Conservation (phyloP, 2,113 vertebrate genomes). For the Neofelis nebulosa region DNA sequence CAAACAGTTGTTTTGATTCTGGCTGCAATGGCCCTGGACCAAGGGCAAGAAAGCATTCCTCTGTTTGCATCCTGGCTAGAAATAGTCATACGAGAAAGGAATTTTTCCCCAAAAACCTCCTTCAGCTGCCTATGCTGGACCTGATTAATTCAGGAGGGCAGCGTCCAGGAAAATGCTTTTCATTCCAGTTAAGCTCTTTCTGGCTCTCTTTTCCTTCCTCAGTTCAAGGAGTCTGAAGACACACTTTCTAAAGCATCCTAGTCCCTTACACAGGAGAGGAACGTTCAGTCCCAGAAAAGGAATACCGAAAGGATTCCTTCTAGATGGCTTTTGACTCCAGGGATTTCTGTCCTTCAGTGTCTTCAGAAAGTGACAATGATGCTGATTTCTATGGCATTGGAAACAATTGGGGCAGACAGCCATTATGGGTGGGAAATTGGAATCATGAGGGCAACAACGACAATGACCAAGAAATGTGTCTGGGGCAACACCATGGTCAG, state of each 20-base stretch:
- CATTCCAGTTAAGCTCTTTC: conserved; percentile 70
- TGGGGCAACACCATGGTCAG: not conserved
- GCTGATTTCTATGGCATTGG: conserved; percentile 13
- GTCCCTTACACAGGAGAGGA: not conserved
- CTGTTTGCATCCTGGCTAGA: conserved; percentile 48
- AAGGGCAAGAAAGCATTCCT: conserved; percentile 35
- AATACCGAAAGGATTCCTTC: conserved; percentile 24
- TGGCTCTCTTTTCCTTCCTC: conserved; percentile 60
- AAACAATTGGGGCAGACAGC: not conserved
- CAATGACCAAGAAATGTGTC: not conserved
- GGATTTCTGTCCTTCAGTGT: conserved; percentile 25
- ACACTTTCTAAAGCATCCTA: conserved; percentile 46
- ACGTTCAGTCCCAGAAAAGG: not conserved
- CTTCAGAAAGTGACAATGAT: conserved; percentile 40
- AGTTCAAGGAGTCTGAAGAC: conserved; percentile 43
- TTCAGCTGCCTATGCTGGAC: conserved; percentile 60
- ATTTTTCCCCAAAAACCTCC: conserved; percentile 44
- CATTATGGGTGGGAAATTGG: conserved; percentile 18
- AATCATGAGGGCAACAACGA: not conserved
- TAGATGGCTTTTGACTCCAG: not conserved
- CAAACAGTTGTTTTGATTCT: conserved; percentile 58
- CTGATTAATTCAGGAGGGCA: conserved; percentile 70
- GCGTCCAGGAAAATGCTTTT: conserved; percentile 69
- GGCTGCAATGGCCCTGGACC: conserved; percentile 8
- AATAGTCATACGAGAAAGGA: conserved; percentile 48